Base-by-base conservation (phyloP, 1,140 invertebrate genomes). In the Apis dorsata region DNA sequence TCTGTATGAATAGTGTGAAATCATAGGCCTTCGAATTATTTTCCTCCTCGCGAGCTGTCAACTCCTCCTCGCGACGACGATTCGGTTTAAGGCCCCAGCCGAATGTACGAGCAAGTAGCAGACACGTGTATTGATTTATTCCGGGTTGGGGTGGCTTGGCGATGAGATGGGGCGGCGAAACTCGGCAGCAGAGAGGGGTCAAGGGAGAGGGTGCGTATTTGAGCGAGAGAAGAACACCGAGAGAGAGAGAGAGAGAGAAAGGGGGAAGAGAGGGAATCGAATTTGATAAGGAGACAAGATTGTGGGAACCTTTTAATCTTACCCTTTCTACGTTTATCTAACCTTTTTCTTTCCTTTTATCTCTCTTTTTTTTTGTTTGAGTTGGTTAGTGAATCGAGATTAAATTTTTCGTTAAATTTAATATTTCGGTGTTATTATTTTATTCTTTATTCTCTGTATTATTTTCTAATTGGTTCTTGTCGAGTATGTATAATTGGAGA, bases 121-220 rank as follows among this genome's bases (percentile, higher is more conserved):
- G 93, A 93, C 93, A 93, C 92, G 91, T 93, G 91, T 94, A 94
- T 94, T 94, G 93, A 94, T 94, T 94, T 94, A 94, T 93, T 93
- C 92, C 88, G 88, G 87, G 85, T 88, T 83, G 90, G 89, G 90
- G 90, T 86, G 85, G 82, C 55, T 57, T 63, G 78, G 62, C 84
- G 87, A 81, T 86, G 89, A 83, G 85, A 85, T 74, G 66, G 70
- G 69, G 84, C 55, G 68, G 83, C 44, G 74, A 55, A 76, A 28
- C 71, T 12, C 21, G 57, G 63, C 24, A 51, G 19, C 53, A 59
- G 49, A 15, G 60, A 49, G 53, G 28, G 28, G 24, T 51, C 59
- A 51, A 34, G n/a, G 63, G 76, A 55, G 71, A 63, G 79, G 65
- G 70, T 76, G 83, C 81, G 73, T 66, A 79, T 63, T 69, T 34